A percentile compares a stretch with the other conserved stretches of the same genome.
These are phyloP conservation scores for Eupristina koningsbergeri DNA, from an alignment of 1,140 invertebrate genomes.

Conservation along the genomic window DNA sequence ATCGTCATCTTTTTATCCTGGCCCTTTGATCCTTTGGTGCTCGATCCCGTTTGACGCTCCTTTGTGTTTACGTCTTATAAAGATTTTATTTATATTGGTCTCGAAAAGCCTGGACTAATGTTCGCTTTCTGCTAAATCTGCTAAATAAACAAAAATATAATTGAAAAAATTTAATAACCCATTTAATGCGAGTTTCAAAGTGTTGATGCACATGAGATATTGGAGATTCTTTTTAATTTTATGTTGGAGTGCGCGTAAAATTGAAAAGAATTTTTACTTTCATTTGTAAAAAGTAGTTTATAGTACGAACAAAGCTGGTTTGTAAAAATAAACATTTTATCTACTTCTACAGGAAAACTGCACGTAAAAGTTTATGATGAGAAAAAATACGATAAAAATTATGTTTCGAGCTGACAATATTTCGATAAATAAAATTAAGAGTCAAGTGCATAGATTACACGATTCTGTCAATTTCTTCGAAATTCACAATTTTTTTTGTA, in stretches of 20 bases:
- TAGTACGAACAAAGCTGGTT: background rate
- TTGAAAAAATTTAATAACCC: conserved; percentile 31
- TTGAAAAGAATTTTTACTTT: background rate
- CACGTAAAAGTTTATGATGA: no score
- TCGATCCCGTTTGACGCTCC: background rate
- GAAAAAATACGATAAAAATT: no score
- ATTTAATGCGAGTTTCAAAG: background rate
- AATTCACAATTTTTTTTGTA: no score
- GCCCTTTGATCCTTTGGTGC: background rate
- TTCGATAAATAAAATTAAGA: no score
- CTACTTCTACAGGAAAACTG: no score
- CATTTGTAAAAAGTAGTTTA: no score
- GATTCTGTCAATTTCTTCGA: no score
- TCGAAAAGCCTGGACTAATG: background rate
- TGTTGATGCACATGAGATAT: background rate
- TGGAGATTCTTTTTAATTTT: no score
- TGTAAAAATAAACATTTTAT: no score
- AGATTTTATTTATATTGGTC: background rate
- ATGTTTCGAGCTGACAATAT: no score
- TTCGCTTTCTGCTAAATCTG: background rate
- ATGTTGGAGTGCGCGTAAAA: background rate
- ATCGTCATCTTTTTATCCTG: background rate
- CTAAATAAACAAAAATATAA: conserved; percentile 27
- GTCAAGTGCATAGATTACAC: no score
- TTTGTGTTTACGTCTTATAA: background rate